Evolutionary conservation across 1,140 invertebrate genomes (phyloP).

Genomic region (Nautilus pompilius): DNA sequence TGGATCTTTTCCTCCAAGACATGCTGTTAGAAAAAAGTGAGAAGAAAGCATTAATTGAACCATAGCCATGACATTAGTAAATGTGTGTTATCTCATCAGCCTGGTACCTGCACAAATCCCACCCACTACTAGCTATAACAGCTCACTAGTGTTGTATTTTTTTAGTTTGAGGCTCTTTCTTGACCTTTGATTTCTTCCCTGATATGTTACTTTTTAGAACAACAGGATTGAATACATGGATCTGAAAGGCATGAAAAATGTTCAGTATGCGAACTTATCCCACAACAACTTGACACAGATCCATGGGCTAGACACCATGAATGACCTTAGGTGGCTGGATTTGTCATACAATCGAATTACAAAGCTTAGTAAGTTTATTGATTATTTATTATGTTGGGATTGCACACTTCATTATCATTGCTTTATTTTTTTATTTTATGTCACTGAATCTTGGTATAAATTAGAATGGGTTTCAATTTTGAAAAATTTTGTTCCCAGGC

Average conservation of each 20-base stretch:
- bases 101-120: neutral
- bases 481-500: too few species aligned
- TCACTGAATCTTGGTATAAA: too few species aligned
- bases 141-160: neutral
- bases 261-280: constrained; percentile 39
- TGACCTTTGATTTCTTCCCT: too few species aligned
- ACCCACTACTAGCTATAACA: too few species aligned
- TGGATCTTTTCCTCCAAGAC: too few species aligned
- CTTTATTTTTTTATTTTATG: too few species aligned
- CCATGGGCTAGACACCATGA: constrained; percentile 45
- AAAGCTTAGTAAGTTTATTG: constrained; percentile 41
- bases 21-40: too few species aligned
- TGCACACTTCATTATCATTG: too few species aligned
- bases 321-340: constrained; percentile 45
- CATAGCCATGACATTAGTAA: too few species aligned
- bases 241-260: constrained; percentile 33
- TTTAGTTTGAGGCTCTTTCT: neutral
- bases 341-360: constrained; percentile 44
- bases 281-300: constrained; percentile 41
- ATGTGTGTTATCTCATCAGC: neutral
- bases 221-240: constrained; percentile 46
- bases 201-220: constrained; percentile 38
- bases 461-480: too few species aligned
- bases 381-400: too few species aligned
- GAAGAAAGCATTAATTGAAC: too few species aligned